These are phyloP conservation scores for Kobus ellipsiprymnus DNA, from an alignment of 2,113 vertebrate species.

Conservation along the genomic window DNA sequence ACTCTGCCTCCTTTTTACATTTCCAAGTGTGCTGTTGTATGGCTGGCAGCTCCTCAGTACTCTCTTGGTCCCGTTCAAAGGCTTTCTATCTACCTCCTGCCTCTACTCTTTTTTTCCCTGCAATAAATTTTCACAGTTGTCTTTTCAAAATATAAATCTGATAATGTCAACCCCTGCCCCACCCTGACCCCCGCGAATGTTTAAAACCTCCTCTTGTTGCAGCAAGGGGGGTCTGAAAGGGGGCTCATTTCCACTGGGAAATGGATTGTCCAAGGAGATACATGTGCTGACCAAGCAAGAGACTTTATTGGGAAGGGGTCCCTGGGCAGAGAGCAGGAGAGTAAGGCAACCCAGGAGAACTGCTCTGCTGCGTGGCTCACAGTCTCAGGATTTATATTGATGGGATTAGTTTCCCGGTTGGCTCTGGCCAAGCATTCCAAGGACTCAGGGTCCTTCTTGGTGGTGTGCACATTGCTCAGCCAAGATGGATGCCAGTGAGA, in stretches of 20 bases:
- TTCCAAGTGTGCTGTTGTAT: neutral
- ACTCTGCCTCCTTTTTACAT: neutral
- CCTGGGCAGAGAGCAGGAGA: neutral
- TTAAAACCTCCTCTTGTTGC: neutral
- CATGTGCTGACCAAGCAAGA: neutral
- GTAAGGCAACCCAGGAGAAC: neutral
- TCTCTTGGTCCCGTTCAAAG: neutral
- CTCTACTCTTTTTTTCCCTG: neutral
- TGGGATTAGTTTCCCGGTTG: neutral
- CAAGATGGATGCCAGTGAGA: neutral
- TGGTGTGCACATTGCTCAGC: fast-evolving
- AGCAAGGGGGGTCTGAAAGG: neutral
- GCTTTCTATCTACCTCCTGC: neutral
- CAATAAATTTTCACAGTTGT: neutral
- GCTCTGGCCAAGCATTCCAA: neutral
- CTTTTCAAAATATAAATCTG: neutral
- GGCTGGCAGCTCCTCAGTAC: neutral
- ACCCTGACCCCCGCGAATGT: neutral
- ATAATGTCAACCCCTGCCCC: neutral
- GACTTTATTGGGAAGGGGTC: neutral
- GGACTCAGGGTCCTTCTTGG: neutral
- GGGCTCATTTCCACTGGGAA: neutral
- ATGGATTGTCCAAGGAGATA: neutral
- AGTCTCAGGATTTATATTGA: neutral
- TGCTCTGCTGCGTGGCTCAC: neutral